A percentile compares a stretch with the other conserved stretches of the same genome.
Conservation (phyloP, 2,113 vertebrate genomes). For the Pangasianodon gigas region DNA sequence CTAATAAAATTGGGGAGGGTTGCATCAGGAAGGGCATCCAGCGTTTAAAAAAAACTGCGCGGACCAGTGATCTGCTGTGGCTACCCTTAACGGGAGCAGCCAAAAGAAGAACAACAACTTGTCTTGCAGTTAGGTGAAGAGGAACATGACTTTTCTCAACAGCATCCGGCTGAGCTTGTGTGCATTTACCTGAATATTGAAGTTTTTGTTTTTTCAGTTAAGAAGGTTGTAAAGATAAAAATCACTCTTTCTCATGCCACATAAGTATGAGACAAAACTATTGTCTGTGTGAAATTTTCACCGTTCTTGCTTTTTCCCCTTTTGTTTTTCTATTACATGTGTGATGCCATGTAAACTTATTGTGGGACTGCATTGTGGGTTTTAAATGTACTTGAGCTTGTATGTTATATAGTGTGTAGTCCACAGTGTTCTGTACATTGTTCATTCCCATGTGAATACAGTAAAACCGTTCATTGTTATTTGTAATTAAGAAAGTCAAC, state of each 20-base stretch:
- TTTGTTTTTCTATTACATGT: background rate
- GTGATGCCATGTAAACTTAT: background rate
- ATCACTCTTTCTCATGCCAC: background rate
- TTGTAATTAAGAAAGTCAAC: background rate
- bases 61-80: too few relatives aligned
- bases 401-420: background rate
- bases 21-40: too few relatives aligned
- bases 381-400: background rate
- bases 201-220: background rate
- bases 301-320: background rate
- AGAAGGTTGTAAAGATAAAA: background rate
- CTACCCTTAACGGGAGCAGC: too few relatives aligned
- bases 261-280: constrained; percentile 26
- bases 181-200: background rate
- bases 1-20: too few relatives aligned
- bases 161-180: background rate
- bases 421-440: background rate
- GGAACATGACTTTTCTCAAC: background rate
- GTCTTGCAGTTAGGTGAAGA: background rate
- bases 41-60: too few relatives aligned
- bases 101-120: background rate
- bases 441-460: background rate
- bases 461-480: background rate
- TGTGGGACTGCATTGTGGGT: background rate
- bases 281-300: background rate